Evolutionary conservation across 2,797 vertebrate species (phyloP), one percentile per base, ranked within the genome.

Genomic region (Avahi laniger): DNA sequence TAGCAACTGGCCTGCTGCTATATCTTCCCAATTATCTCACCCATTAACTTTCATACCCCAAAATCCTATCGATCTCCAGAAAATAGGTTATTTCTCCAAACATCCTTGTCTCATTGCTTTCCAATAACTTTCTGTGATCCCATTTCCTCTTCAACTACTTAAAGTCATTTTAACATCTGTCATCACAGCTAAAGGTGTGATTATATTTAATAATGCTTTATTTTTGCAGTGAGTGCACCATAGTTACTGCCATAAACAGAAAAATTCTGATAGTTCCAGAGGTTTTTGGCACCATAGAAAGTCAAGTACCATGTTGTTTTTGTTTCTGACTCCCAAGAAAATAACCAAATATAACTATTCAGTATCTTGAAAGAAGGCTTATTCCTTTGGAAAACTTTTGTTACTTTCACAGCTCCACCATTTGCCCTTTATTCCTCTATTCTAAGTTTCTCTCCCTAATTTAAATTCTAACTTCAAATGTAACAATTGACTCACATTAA

Each of bases 131-230:
- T 50, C 52, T 84, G 13, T 87, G 70, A 91, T 75, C 52, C 26
- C 43, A 52, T 95, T 72, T 63, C 54, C 78, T 14, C 33, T 84
- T 96, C 52, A 95, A 83, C n/a, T 84, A 63, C 43, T 89, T 67
- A 61, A 41, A 93, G 78, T 75, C 78, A 96, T 91, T 96, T 90
- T 86, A 97, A 91, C 67, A 95, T 82, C 84, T 96, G 82, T 89
- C 65, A 93, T 78, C 14, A 82, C 43, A 90, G 86, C 52, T 93
- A 89, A 93, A 97, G 79, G 80, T 88, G 52, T 94, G 78, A 89
- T 89, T 88, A 65, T 84, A 35, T 89, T n/a, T 92, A 86, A 95
- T 89, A 86, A 92, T 75, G 30, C 54, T 97, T 95, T 84, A 72
- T 76, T 92, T 93, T 95, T 89, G 35, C 41, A 57, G 15, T 79